Evolutionary conservation across 2,113 vertebrate species (phyloP).

Genomic region (Pleuronectes platessa): DNA sequence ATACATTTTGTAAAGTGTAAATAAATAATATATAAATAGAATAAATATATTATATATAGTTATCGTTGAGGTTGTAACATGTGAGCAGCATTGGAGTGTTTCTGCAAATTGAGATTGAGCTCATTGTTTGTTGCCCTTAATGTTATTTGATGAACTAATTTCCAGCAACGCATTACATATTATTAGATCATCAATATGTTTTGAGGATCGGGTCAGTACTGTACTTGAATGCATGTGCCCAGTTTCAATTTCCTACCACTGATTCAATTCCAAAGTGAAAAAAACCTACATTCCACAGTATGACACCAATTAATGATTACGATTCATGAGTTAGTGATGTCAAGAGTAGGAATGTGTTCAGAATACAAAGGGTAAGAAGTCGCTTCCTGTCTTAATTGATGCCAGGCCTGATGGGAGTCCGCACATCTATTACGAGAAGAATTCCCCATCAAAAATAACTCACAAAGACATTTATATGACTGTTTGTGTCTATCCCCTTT

Average conservation of each 20-base stretch:
- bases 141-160: neutral
- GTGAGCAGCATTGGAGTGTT: too few species aligned
- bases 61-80: too few species aligned
- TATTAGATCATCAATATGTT: neutral
- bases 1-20: too few species aligned
- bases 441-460: constrained; percentile 20
- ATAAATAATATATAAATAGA: too few species aligned
- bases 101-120: neutral
- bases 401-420: constrained; percentile 5
- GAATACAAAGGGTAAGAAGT: constrained; percentile 14
- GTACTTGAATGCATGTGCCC: neutral
- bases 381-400: constrained; percentile 25
- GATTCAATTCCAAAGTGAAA: neutral
- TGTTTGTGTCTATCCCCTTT: neutral
- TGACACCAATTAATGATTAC: neutral
- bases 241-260: neutral
- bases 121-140: neutral
- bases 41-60: too few species aligned
- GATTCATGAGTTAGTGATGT: neutral
- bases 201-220: neutral
- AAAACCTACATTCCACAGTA: neutral
- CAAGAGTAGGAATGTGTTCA: constrained; percentile 22
- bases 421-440: neutral
- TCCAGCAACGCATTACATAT: neutral
- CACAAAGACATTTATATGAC: constrained; percentile 12